These are phyloP conservation scores for Poecilia gillii DNA, from an alignment of 2,797 vertebrate species.

Conservation along the genomic window DNA sequence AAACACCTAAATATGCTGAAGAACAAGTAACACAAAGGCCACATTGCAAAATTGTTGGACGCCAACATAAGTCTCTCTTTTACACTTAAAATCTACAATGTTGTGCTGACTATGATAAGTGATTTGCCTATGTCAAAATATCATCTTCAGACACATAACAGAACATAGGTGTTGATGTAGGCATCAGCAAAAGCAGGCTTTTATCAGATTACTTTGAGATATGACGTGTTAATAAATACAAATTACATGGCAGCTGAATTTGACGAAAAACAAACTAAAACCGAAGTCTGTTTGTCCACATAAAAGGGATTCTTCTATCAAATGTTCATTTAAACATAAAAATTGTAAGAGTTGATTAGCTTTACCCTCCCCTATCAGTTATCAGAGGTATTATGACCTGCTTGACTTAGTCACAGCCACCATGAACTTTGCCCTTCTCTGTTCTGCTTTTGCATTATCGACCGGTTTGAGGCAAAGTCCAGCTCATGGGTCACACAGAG, in stretches of 20 bases:
- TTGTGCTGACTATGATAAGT: not conserved
- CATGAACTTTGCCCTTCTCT: slow-evolving; percentile 68
- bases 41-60: not conserved
- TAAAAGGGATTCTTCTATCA: not conserved
- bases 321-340: not conserved
- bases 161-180: not conserved
- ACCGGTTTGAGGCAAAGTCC: slow-evolving; percentile 71
- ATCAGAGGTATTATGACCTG: slow-evolving; percentile 4
- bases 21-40: not conserved
- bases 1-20: not conserved
- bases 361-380: not conserved
- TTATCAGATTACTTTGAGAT: not conserved
- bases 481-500: slow-evolving; percentile 34
- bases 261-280: not conserved
- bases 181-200: not conserved
- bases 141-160: not conserved
- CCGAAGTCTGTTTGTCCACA: not conserved
- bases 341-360: not conserved
- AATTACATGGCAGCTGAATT: not conserved
- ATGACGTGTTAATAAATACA: not conserved
- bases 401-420: slow-evolving; percentile 9
- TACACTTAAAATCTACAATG: not conserved
- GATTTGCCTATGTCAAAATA: not conserved
- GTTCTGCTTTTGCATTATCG: slow-evolving; percentile 59
- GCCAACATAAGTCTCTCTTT: not conserved